phyloP scores from a whole-genome alignment of 2,113 vertebrate species.

The Megatriorchis doriae region DNA sequence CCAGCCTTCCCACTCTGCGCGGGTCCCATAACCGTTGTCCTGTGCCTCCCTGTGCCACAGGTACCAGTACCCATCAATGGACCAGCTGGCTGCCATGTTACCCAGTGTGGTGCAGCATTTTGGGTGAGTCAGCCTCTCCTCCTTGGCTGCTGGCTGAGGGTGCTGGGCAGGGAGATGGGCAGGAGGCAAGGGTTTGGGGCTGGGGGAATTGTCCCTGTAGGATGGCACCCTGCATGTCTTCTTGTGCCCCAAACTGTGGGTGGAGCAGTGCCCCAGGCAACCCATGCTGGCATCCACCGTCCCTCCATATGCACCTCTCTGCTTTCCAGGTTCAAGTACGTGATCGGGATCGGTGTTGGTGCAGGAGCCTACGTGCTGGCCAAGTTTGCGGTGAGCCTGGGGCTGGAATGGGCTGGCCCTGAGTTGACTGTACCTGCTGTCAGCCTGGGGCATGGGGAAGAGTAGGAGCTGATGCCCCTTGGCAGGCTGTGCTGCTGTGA shows the following conservation, averaged over 20 bases:
- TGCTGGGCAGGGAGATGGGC: background rate
- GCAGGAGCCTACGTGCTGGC: slow-evolving; percentile 93
- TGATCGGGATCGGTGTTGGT: slow-evolving; percentile 94
- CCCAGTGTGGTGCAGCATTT: slow-evolving; percentile 95
- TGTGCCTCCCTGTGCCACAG: slow-evolving; percentile 58
- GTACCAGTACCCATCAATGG: slow-evolving; percentile 98
- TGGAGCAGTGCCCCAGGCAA: background rate
- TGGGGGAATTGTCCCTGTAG: background rate
- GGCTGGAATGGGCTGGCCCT: background rate
- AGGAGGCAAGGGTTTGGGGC: background rate
- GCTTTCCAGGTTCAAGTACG: slow-evolving; percentile 88
- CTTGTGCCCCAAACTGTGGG: background rate
- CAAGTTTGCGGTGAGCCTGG: slow-evolving; percentile 89
- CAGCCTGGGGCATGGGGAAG: background rate
- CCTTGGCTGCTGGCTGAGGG: fast-evolving
- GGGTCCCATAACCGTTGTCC: background rate
- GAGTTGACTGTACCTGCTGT: background rate
- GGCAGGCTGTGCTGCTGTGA: background rate
- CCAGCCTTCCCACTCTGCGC: background rate
- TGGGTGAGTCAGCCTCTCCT: slow-evolving; percentile 78
- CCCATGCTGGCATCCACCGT: fast-evolving
- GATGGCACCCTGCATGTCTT: background rate
- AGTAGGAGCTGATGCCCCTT: background rate
- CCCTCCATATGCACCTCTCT: background rate
- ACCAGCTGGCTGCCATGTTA: slow-evolving; percentile 93